Evolutionary conservation across 2,888 invertebrate genomes (phyloP).

Genomic region (Calameuta filiformis): DNA sequence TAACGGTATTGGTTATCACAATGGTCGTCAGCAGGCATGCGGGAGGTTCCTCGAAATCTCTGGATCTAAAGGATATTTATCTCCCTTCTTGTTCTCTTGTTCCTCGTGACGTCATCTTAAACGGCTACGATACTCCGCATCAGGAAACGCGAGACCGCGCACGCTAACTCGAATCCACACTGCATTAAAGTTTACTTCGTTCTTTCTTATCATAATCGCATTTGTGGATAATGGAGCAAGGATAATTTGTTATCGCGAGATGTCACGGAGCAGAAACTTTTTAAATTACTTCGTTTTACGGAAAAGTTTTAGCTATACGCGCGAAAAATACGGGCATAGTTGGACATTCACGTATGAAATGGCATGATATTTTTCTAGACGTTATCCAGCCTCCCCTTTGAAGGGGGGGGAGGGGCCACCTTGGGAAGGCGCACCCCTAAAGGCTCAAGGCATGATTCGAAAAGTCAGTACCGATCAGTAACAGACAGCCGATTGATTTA

Average conservation of each 20-base stretch:
- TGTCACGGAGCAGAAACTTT: slow-evolving; percentile 65
- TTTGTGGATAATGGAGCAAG: slow-evolving; percentile 65
- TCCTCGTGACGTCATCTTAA: background rate
- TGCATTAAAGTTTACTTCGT: slow-evolving; percentile 58
- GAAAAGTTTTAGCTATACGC: slow-evolving; percentile 49
- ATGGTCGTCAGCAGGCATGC: background rate
- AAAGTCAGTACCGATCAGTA: background rate
- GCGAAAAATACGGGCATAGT: slow-evolving; percentile 56
- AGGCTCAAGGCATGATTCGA: background rate
- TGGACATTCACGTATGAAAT: slow-evolving; percentile 50
- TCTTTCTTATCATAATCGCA: slow-evolving; percentile 66
- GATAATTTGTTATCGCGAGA: slow-evolving; percentile 65
- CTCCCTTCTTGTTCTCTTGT: background rate
- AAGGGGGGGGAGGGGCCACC: too few species aligned
- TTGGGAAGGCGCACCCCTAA: background rate
- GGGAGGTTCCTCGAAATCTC: background rate
- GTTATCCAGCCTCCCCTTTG: background rate
- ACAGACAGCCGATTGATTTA: background rate
- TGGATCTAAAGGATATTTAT: background rate
- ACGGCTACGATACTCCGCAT: background rate
- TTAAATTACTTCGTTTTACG: slow-evolving; percentile 63
- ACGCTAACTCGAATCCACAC: slow-evolving; percentile 37
- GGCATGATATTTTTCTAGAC: slow-evolving; percentile 19
- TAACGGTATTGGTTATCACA: background rate
- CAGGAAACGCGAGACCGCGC: background rate